phyloP scores from a whole-genome alignment of 2,797 vertebrate genomes.

The Gymnodraco acuticeps region DNA sequence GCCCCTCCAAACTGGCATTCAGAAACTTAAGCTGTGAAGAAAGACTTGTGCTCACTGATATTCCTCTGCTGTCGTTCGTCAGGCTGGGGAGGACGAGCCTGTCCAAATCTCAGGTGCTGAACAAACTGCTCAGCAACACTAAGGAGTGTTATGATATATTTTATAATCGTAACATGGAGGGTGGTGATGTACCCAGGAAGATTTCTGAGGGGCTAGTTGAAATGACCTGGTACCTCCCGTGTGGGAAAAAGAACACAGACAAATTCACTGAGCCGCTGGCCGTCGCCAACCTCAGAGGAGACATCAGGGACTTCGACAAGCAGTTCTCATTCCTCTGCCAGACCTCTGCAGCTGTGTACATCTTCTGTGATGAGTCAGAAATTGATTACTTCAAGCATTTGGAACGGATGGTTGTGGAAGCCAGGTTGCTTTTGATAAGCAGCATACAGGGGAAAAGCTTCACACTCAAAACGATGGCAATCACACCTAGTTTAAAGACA shows the following conservation, averaged over 20 bases:
- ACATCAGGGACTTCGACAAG: constrained; percentile 69
- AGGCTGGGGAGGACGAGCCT: constrained; percentile 49
- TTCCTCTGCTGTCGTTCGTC: constrained; percentile 67
- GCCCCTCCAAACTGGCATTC: constrained; percentile 58
- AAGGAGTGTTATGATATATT: constrained; percentile 78
- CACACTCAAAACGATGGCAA: constrained; percentile 17
- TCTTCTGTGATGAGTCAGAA: constrained; percentile 72
- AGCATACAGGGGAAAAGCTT: constrained; percentile 19
- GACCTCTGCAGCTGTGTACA: constrained; percentile 76
- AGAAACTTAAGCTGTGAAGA: constrained; percentile 71
- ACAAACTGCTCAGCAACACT: constrained; percentile 77
- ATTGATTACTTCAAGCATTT: constrained; percentile 53
- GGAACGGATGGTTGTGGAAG: constrained; percentile 20
- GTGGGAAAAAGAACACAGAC: constrained; percentile 68
- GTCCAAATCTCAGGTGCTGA: constrained; percentile 83
- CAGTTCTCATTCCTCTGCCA: constrained; percentile 80
- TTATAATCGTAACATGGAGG: constrained; percentile 71
- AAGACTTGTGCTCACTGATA: constrained; percentile 59
- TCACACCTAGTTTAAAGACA: constrained; percentile 19
- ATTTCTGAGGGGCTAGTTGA: constrained; percentile 78
- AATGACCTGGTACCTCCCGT: constrained; percentile 82
- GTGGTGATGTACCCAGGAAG: constrained; percentile 66
- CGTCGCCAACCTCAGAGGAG: constrained; percentile 79
- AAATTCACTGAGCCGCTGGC: constrained; percentile 78
- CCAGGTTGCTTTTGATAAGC: constrained; percentile 39